Conservation (phyloP, 2,797 vertebrate species). For the Glossophaga mutica region DNA sequence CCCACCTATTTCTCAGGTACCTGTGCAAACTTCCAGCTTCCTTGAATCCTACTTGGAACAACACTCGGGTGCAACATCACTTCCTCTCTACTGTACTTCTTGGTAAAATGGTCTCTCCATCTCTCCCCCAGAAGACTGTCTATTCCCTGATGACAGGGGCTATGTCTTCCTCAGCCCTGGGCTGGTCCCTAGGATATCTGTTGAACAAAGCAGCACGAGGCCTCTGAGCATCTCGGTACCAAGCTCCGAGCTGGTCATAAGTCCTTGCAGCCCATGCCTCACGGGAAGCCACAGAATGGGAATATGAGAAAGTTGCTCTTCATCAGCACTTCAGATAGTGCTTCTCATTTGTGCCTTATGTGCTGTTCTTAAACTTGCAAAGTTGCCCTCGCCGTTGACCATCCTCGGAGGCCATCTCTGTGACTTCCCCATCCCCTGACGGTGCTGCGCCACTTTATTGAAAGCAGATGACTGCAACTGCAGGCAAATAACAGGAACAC, state of each 20-base stretch:
- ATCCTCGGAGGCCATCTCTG: not conserved
- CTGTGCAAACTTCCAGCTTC: not conserved
- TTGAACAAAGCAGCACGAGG: not conserved
- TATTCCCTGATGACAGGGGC: not conserved
- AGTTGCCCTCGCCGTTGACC: not conserved
- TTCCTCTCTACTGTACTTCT: not conserved
- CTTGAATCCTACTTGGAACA: not conserved
- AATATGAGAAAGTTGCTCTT: not conserved
- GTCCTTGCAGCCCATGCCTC: not conserved
- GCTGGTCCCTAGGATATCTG: not conserved
- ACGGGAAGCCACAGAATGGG: not conserved
- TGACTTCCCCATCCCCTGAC: not conserved
- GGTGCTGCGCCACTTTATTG: not conserved
- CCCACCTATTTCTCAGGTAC: rapidly evolving
- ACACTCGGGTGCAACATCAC: no score
- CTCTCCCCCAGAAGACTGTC: not conserved
- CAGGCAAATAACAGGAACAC: constrained; percentile 20
- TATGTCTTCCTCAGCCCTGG: not conserved
- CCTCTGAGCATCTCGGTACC: not conserved
- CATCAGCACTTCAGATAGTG: not conserved
- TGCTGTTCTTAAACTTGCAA: constrained; percentile 18
- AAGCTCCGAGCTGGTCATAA: not conserved
- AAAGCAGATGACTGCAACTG: not conserved
- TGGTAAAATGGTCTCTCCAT: rapidly evolving
- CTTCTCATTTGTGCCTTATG: not conserved